These are phyloP conservation scores for Drosophila watanabei DNA, from an alignment of 1,140 invertebrate species.

Conservation along the genomic window DNA sequence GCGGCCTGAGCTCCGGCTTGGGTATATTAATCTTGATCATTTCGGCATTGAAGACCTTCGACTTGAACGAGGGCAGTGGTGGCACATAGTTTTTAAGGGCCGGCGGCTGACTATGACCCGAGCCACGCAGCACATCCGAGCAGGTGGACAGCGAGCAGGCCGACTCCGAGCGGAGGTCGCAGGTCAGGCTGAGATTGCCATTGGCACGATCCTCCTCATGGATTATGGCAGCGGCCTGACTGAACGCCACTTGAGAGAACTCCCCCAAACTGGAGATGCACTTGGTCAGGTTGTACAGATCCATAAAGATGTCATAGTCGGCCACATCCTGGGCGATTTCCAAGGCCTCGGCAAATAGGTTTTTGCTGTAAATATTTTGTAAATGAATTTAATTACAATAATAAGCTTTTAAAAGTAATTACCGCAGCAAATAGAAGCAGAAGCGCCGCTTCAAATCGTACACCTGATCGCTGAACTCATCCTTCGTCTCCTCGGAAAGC, in stretches of 20 bases:
- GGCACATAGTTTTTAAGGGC: constrained; percentile 84
- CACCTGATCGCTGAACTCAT: constrained; percentile 91
- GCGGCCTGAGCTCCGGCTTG: constrained; percentile 75
- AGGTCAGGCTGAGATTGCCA: constrained; percentile 87
- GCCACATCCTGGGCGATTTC: constrained; percentile 93
- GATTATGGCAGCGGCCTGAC: constrained; percentile 90
- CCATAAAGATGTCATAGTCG: constrained; percentile 93
- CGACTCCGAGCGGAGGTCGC: constrained; percentile 86
- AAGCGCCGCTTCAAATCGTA: constrained; percentile 91
- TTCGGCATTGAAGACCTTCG: constrained; percentile 79
- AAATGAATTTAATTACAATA: background rate
- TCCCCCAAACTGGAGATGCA: constrained; percentile 88
- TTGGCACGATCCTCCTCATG: constrained; percentile 82
- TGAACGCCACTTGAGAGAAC: constrained; percentile 91
- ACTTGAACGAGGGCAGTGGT: constrained; percentile 81
- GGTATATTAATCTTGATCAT: constrained; percentile 85
- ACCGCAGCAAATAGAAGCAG: constrained; percentile 92
- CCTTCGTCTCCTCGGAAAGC: constrained; percentile 89
- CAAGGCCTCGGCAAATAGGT: constrained; percentile 94
- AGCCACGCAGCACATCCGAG: constrained; percentile 77
- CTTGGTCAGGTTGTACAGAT: constrained; percentile 92
- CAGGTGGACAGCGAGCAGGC: constrained; percentile 86
- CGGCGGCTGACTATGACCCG: constrained; percentile 54
- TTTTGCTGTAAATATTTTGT: constrained; percentile 87
- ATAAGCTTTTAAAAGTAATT: constrained; percentile 2